Evolutionary conservation across 2,797 vertebrate species (phyloP).

Genomic region (Rhincodon typus): DNA sequence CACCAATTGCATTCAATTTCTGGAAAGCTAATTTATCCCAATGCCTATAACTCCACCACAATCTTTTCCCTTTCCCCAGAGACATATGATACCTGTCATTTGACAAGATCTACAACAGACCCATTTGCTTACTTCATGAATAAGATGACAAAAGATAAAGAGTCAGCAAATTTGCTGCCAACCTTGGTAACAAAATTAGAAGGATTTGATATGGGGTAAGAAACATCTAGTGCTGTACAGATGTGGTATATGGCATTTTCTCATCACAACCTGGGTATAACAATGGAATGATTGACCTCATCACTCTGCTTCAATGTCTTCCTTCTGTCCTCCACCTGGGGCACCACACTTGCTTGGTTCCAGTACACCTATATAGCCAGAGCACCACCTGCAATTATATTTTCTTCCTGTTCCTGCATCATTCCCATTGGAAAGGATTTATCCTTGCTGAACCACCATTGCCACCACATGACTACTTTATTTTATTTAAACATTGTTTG

Average conservation of each 20-base stretch:
- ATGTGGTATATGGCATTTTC: not conserved
- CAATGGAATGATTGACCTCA: not conserved
- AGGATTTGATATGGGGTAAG: not conserved
- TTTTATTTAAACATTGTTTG: too few species aligned
- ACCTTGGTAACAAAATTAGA: not conserved
- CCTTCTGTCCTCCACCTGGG: too few species aligned
- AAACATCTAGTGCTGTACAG: not conserved
- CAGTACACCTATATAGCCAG: not conserved
- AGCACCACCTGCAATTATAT: not conserved
- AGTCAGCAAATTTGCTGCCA: not conserved
- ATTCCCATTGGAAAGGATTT: too few species aligned
- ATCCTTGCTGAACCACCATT: too few species aligned
- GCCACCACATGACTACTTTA: too few species aligned
- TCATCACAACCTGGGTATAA: not conserved
- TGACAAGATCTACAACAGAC: not conserved
- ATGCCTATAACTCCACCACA: not conserved
- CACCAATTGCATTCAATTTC: not conserved
- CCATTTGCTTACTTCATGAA: not conserved
- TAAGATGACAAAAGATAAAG: not conserved
- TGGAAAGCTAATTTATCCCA: not conserved
- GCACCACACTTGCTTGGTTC: not conserved
- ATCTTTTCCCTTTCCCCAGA: not conserved
- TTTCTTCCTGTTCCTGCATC: too few species aligned
- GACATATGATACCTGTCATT: not conserved
- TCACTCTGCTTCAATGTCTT: not conserved